Evolutionary conservation across 2,888 invertebrate species (phyloP).

Genomic region (Steromphala cineraria): DNA sequence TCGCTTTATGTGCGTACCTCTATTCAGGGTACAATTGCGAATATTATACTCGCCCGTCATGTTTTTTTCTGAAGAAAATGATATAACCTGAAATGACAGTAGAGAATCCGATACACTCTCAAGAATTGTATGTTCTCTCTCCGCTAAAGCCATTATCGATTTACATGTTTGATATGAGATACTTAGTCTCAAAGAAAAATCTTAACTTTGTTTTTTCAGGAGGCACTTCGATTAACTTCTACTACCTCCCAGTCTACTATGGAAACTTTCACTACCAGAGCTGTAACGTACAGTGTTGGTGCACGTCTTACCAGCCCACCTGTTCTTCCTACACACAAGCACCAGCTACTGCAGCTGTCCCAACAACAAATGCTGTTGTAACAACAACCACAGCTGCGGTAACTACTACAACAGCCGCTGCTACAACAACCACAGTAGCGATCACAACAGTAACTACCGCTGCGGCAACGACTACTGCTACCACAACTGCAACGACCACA

Average conservation of each 20-base stretch:
- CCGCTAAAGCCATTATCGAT: too few species aligned
- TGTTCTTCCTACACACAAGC: not conserved
- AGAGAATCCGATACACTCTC: too few species aligned
- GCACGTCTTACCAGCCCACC: not conserved
- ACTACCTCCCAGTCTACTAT: not conserved
- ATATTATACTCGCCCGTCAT: too few species aligned
- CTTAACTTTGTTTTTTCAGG: not conserved
- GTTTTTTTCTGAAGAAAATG: too few species aligned
- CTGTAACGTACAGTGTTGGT: constrained; percentile 5
- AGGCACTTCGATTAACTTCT: not conserved
- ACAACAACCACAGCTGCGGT: not conserved
- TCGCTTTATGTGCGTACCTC: too few species aligned
- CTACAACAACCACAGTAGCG: not conserved
- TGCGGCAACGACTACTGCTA: not conserved
- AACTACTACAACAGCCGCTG: not conserved
- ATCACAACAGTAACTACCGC: not conserved
- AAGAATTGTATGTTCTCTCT: too few species aligned
- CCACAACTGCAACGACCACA: not conserved
- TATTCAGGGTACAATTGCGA: too few species aligned
- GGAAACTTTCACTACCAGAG: not conserved
- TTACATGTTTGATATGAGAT: too few species aligned
- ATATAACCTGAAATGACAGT: too few species aligned
- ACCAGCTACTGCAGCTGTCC: not conserved
- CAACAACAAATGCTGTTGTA: not conserved
- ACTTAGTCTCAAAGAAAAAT: too few species aligned